A percentile compares a stretch with the other conserved stretches of the same genome.
phyloP scores from a whole-genome alignment of 2,113 vertebrate species.

The Grus americana region DNA sequence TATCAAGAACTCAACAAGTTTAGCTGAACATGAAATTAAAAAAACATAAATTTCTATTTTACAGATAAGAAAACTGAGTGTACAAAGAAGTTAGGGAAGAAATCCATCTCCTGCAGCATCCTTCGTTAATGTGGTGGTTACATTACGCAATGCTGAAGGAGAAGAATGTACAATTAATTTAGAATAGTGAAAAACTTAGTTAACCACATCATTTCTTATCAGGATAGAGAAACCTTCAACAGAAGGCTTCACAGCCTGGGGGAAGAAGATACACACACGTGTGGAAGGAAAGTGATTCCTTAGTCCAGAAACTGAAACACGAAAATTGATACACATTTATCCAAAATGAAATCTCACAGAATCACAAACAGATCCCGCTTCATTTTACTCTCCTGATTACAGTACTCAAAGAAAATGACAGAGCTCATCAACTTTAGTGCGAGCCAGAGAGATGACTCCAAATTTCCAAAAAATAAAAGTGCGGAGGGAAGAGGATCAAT shows the following conservation, averaged over 20 bases:
- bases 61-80: neutral
- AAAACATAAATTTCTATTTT: neutral
- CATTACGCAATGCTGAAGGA: neutral
- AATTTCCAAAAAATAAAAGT: neutral
- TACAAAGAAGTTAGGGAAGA: neutral
- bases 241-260: neutral
- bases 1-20: neutral
- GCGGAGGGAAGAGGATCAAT: neutral
- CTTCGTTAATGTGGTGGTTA: neutral
- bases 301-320: neutral
- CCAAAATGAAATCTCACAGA: neutral
- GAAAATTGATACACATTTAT: neutral
- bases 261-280: fast-evolving
- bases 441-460: neutral
- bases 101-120: neutral
- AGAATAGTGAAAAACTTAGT: neutral
- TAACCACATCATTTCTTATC: neutral
- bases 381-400: neutral
- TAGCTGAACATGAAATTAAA: neutral
- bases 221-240: neutral
- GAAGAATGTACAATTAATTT: neutral
- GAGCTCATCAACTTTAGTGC: neutral
- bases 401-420: neutral
- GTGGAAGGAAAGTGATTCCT: neutral
- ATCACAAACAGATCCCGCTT: neutral